These are phyloP conservation scores for Aspidoscelis tigris DNA, from an alignment of 2,113 vertebrate species.

Conservation along the genomic window DNA sequence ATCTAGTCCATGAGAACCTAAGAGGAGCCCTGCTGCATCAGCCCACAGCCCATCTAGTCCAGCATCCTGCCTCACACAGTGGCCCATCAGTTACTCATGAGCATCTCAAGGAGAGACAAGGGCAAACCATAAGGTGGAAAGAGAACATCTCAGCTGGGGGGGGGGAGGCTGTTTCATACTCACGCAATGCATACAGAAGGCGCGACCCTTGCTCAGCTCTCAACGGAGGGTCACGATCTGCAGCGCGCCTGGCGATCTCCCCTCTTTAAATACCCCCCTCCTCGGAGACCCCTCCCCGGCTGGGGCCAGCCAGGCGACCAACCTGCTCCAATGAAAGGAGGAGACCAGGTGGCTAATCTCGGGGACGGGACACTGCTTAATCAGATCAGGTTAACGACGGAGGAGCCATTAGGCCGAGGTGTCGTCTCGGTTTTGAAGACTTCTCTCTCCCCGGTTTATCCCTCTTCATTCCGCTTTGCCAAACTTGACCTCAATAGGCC, in stretches of 20 bases:
- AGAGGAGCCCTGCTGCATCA: too few relatives aligned
- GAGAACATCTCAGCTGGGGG: too few relatives aligned
- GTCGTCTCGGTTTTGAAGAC: slow-evolving; percentile 56
- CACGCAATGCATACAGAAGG: slow-evolving; percentile 54
- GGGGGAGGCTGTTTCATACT: slow-evolving; percentile 38
- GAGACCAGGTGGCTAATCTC: slow-evolving; percentile 45
- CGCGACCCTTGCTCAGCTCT: slow-evolving; percentile 42
- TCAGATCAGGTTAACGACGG: slow-evolving; percentile 61
- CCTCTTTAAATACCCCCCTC: slow-evolving; percentile 56
- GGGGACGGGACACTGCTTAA: slow-evolving; percentile 60
- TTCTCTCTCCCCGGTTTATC: neutral
- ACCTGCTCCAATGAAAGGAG: slow-evolving; percentile 29
- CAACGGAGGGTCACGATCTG: slow-evolving; percentile 47
- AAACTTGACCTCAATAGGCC: slow-evolving; percentile 24
- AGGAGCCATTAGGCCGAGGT: slow-evolving; percentile 60
- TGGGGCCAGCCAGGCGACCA: slow-evolving; percentile 27
- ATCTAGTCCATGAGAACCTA: too few relatives aligned
- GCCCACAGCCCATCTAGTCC: too few relatives aligned
- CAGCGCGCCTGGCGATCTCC: slow-evolving; percentile 40
- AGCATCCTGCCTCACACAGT: too few relatives aligned
- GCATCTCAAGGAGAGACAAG: too few relatives aligned
- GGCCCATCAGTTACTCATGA: too few relatives aligned
- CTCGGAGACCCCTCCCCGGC: slow-evolving; percentile 18
- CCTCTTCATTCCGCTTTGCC: neutral
- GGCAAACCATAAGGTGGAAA: neutral